Percentiles rank a stretch among this genome's conserved stretches.
Conservation (phyloP, 2,113 vertebrate genomes). For the Forbesichthys papilliferus region DNA sequence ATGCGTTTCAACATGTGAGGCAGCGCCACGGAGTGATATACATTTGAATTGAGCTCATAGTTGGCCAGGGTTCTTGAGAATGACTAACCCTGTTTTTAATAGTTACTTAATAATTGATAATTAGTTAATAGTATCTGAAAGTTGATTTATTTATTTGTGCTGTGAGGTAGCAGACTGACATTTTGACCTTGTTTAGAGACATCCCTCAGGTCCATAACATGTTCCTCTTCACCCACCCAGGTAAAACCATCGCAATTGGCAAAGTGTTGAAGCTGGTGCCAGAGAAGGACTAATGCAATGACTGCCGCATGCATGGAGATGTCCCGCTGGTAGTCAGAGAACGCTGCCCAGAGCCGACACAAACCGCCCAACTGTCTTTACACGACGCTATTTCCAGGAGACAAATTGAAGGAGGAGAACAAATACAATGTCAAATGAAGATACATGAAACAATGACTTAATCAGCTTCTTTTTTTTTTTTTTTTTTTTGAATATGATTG, state of each 20-base stretch:
- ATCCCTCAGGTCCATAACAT: background rate
- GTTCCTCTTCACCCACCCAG: conserved; percentile 65
- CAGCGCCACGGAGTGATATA: too few relatives aligned
- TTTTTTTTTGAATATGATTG: conserved; percentile 73
- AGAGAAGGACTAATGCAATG: conserved; percentile 95
- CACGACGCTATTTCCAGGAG: conserved; percentile 80
- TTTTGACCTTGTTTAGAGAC: background rate
- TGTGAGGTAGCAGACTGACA: too few relatives aligned
- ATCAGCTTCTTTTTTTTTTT: conserved; percentile 63
- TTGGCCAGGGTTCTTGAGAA: too few relatives aligned
- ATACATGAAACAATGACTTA: conserved; percentile 66
- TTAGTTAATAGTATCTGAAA: too few relatives aligned
- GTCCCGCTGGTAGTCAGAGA: conserved; percentile 84
- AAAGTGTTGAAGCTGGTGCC: conserved; percentile 99
- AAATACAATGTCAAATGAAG: conserved; percentile 55
- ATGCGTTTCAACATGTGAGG: too few relatives aligned
- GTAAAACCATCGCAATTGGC: conserved; percentile 99
- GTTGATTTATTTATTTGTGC: too few relatives aligned
- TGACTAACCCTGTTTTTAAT: too few relatives aligned
- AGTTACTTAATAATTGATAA: too few relatives aligned
- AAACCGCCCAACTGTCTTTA: conserved; percentile 85
- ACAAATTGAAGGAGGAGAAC: conserved; percentile 30
- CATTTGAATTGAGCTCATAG: too few relatives aligned
- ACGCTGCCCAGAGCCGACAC: conserved; percentile 86
- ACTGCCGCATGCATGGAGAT: conserved; percentile 70